Evolutionary conservation across 2,888 invertebrate species (phyloP).

Genomic region (Allolobophora icterica): DNA sequence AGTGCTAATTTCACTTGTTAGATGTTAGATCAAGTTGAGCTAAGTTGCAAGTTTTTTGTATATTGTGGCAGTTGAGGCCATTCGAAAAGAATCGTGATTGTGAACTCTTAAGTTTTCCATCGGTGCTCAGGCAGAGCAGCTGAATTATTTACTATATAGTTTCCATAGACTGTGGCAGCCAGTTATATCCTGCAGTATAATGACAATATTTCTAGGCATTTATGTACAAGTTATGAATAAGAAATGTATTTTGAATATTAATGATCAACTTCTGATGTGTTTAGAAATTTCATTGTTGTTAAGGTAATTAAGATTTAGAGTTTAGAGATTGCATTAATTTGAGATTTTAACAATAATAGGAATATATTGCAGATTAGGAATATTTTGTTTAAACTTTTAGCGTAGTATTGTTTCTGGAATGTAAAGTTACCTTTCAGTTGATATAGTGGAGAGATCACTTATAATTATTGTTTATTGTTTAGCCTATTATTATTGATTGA

Average conservation of each 20-base stretch:
- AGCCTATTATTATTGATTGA: background rate
- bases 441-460: background rate
- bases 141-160: background rate
- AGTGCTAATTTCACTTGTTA: background rate
- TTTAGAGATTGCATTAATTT: background rate
- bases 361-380: background rate
- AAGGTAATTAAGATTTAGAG: background rate
- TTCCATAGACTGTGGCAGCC: conserved; percentile 12
- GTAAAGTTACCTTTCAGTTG: background rate
- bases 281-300: background rate
- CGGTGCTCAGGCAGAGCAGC: background rate
- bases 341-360: background rate
- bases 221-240: background rate
- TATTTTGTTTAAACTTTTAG: background rate
- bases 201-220: conserved; percentile 5
- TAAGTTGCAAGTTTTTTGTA: background rate
- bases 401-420: background rate
- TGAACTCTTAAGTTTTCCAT: conserved; percentile 1
- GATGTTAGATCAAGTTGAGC: background rate
- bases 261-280: background rate
- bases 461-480: background rate
- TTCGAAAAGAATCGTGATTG: background rate
- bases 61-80: background rate
- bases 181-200: background rate
- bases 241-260: conserved; percentile 1